Base-by-base conservation (phyloP, 92 coral and sea anemone species). In the Heliopora coerulea region DNA sequence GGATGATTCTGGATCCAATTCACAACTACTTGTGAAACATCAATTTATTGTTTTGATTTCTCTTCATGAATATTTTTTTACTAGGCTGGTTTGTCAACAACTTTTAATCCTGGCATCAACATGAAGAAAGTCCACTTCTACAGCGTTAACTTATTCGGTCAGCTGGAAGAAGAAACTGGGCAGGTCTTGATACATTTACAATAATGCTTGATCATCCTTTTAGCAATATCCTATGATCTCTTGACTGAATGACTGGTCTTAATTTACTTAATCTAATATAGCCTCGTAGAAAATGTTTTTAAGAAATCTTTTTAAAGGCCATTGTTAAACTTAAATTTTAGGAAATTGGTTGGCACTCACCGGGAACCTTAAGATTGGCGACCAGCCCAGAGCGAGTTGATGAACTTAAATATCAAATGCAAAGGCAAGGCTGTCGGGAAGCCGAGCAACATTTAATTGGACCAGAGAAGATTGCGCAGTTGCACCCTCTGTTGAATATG, bases 51-150 rank as follows among this genome's bases (percentile, higher is more conserved):
- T 11, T 46, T 7, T 8, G 2, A n/a, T 15, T 46, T 10, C 2
- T n/a, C 2, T 2, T 46, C 52, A 46, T 8, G n/a, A 46, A 6
- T 46, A 37, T 2, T 46, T 15, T 37, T 37, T 35, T 24, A 65
- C 23, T 75, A 95, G 99, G 99, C 99, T 61, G 99, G 99, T 4
- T 83, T 95, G 27, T 81, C 96, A 20, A 95, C 99, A 49, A 82
- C 86, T 33, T 95, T 72, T 49, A 73, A 90, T 62, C 78, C 95
- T 75, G 99, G 99, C 15, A 95, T 90, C 82, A 95, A 95, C 59
- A 11, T 88, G 69, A 95, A 95, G 62, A 95, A 89, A 59, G 59
- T 95, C 23, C 99, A 95, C 62, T 78, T 90, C 52, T 84, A 90
- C 68, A 95, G 99, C 62, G 85, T 95, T 21, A 79, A 90, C 68